Evolutionary conservation across 1,140 invertebrate species (phyloP), one percentile per base, ranked within the genome.

Genomic region (Apis dorsata): DNA sequence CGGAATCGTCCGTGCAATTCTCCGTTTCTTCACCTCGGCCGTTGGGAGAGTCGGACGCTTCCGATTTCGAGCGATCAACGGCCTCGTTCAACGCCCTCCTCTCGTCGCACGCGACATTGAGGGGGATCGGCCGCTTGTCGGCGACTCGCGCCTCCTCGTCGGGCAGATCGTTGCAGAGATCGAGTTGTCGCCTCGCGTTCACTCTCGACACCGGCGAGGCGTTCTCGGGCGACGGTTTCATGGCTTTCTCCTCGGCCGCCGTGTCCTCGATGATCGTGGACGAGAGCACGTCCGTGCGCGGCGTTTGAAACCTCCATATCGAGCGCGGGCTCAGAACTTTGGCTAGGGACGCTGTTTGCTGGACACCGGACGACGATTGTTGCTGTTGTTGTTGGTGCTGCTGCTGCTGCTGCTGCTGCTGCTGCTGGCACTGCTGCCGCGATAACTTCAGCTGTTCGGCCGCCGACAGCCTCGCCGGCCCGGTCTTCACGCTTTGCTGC

Each of bases 361-460:
- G 93, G 92, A 95, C 94, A 49, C 94, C 91, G 21, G 95, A 89
- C 7, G 92, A 79, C 17, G 94, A 53, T 44, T 86, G 92, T 81
- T 84, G 92, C 73, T 90, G 93, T 24, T 65, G 63, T 2, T 53
- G 51, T 1, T 85, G 93, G 68, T 91, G 51, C 1, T 85, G 92
- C 81, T 84, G 92, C 72, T 90, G 93, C 68, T 91, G 92, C 62
- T 65, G 62, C 8, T 53, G 51, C 11, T 85, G 92, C 81, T 84
- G 92, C 73, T 90, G 93, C 70, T 91, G 92, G 85, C 85, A 91
- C 73, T 94, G 95, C 86, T 96, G 95, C 89, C 95, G 96, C 0
- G 96, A 96, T 53, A 97, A 92, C 93, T 97, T 97, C 11, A 98
- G 91, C 91, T 97, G 96, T 91, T 98, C 97, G 8, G 97, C 97